Evolutionary conservation across 2,113 vertebrate genomes (phyloP), one percentile per base, ranked within the genome.

Genomic region (Uropsilus gracilis): DNA sequence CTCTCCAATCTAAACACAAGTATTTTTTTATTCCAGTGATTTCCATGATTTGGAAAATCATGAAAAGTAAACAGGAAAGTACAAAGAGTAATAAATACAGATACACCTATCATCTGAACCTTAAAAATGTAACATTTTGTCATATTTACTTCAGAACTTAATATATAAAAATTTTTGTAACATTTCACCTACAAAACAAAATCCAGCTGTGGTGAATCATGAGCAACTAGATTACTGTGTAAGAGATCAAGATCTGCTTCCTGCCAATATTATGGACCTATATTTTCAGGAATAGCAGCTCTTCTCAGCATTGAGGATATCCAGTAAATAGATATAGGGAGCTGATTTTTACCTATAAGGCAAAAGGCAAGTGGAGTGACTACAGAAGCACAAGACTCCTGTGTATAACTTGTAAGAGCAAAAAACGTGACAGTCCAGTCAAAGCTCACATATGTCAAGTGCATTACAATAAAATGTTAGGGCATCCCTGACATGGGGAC

Each of bases 131-230:
- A 96, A 61, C 53, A 90, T 84, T 95, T 18, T 94, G 46, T 57
- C n/a, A 64, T 87, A 75, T 72, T 94, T 81, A 73, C 77, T 77
- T 96, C 66, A 61, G 26, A 81, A 46, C 34, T 76, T 61, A 95
- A 94, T 26, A 80, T 20, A 72, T 30, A 61, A 90, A 90, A 81
- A 92, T 63, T 81, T 91, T 80, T 84, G 76, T 76, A 84, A 69
- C 48, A 2, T 77, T 88, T 80, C 24, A 85, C 37, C 28, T 85
- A 81, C 59, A 80, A 12, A 85, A 86, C 11, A 78, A 92, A 86
- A 95, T 75, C 42, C 14, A 76, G 89, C 28, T 68, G 59, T 72
- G 81, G 80, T 82, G 87, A 96, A 75, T 91, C 84, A 64, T 4
- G 50, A 83, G 61, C 46, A 18, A 87, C 34, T 3, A 81, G 64